phyloP scores from a whole-genome alignment of 2,888 invertebrate genomes.

The Mythimna lalbum region DNA sequence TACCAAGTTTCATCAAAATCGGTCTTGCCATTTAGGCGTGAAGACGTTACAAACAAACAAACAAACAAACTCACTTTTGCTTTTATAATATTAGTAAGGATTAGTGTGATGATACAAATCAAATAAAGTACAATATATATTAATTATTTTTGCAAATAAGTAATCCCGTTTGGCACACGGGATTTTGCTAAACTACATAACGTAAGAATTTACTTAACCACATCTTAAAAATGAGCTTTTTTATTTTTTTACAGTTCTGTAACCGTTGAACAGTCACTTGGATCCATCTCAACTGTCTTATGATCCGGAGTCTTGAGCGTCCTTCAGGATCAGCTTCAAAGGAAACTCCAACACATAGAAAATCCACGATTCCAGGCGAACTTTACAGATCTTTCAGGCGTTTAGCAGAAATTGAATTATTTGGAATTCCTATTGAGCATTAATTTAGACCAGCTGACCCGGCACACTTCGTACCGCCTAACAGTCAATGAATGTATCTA shows the following conservation, averaged over 20 bases:
- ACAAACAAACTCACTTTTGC: no score
- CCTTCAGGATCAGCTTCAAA: slow-evolving; percentile 28
- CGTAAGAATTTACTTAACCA: neutral
- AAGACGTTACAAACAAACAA: no score
- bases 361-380: slow-evolving; percentile 2
- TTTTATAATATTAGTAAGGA: no score
- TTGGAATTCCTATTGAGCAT: neutral
- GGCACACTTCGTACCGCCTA: no score
- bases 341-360: slow-evolving; percentile 20
- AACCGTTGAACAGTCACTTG: slow-evolving; percentile 16
- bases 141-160: no score
- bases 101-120: no score
- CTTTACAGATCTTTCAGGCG: neutral
- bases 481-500: no score
- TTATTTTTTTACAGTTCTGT: neutral
- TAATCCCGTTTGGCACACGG: no score
- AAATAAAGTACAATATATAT: no score
- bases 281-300: neutral
- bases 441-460: neutral
- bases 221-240: slow-evolving; percentile 2
- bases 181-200: no score
- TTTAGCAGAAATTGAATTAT: slow-evolving; percentile 4
- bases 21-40: no score
- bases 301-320: neutral
- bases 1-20: no score